phyloP scores from a whole-genome alignment of 1,140 invertebrate genomes.

The Homarus americanus region DNA sequence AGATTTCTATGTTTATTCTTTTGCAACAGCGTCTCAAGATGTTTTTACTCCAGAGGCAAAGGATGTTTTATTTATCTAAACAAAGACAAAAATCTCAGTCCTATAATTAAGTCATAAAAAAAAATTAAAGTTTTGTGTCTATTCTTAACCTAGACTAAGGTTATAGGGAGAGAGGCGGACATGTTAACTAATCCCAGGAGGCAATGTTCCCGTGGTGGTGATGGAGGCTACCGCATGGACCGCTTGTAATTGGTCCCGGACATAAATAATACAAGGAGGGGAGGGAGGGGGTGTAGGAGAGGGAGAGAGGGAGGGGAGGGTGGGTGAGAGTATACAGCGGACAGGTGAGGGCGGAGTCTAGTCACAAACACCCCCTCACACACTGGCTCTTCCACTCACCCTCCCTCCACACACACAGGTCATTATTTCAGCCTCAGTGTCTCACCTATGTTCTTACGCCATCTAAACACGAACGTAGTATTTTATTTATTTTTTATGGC shows the following conservation, averaged over 20 bases:
- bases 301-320: neutral
- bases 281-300: no score
- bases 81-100: neutral
- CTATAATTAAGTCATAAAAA: neutral
- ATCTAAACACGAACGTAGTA: slow-evolving; percentile 4
- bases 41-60: no score
- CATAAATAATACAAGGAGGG: slow-evolving; percentile 20
- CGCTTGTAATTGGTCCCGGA: slow-evolving; percentile 22
- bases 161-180: no score
- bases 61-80: no score
- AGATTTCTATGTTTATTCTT: no score
- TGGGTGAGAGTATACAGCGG: neutral
- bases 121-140: neutral
- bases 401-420: neutral
- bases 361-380: neutral
- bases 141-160: no score
- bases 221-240: neutral
- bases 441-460: neutral
- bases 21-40: no score
- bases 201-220: neutral
- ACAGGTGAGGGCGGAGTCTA: neutral
- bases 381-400: neutral
- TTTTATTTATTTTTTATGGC: no score
- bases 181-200: no score
- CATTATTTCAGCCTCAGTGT: neutral